Evolutionary conservation across 1,140 invertebrate species (phyloP).

Genomic region (Hestina assimilis): DNA sequence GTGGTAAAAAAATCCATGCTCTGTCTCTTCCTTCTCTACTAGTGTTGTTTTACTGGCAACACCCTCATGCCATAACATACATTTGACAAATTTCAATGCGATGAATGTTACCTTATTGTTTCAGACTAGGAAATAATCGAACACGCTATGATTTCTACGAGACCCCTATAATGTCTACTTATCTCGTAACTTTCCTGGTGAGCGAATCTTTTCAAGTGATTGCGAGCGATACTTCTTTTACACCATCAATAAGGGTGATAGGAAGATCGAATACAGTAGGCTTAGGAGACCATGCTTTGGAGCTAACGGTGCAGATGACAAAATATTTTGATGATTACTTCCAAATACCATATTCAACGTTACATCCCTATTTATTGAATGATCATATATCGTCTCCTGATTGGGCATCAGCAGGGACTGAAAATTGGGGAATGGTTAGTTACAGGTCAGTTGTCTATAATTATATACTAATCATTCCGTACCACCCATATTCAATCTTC

Average conservation of each 20-base stretch:
- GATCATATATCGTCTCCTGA: slow-evolving; percentile 86
- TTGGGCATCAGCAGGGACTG: slow-evolving; percentile 84
- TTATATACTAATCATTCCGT: no score
- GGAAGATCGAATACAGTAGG: slow-evolving; percentile 82
- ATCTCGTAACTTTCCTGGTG: slow-evolving; percentile 87
- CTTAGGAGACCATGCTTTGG: slow-evolving; percentile 78
- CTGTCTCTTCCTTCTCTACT: no score
- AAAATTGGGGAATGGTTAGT: slow-evolving; percentile 83
- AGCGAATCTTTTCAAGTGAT: slow-evolving; percentile 63
- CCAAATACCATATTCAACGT: slow-evolving; percentile 50
- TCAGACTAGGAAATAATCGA: slow-evolving; percentile 33
- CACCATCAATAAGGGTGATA: slow-evolving; percentile 60
- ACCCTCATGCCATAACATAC: no score
- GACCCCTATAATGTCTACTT: slow-evolving; percentile 90
- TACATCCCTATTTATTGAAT: slow-evolving; percentile 68
- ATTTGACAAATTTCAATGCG: no score
- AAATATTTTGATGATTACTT: slow-evolving; percentile 68
- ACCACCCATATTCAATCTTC: background rate
- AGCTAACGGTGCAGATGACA: slow-evolving; percentile 63
- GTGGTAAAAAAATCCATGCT: no score
- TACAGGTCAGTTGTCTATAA: slow-evolving; percentile 76
- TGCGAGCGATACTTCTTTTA: slow-evolving; percentile 47
- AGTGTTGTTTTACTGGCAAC: no score
- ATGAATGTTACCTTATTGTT: no score
- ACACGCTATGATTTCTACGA: slow-evolving; percentile 43